Evolutionary conservation across 2,113 vertebrate genomes (phyloP).

Genomic region (Rousettus leschenaultii): DNA sequence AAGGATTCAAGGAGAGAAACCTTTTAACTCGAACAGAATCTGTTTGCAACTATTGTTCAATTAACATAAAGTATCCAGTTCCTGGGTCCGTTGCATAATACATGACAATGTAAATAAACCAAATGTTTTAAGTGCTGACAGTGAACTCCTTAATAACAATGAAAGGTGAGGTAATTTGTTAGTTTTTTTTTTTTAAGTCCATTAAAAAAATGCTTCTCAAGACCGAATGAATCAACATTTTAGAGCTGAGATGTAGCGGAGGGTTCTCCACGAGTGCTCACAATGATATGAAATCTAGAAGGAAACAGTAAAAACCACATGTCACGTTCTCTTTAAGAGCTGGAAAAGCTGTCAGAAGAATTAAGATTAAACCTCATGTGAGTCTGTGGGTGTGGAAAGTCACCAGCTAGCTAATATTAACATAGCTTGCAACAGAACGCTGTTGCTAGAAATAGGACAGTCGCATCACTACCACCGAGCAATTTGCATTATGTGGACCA

Average conservation of each 20-base stretch:
- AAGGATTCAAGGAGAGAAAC: constrained; percentile 44
- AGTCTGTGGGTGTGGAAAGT: constrained; percentile 57
- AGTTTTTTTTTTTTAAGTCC: constrained; percentile 55
- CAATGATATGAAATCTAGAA: constrained; percentile 48
- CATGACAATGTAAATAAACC: constrained; percentile 33
- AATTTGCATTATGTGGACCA: constrained; percentile 71
- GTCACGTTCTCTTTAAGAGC: constrained; percentile 72
- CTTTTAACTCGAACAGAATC: constrained; percentile 61
- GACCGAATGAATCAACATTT: constrained; percentile 71
- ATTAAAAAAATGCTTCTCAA: constrained; percentile 67
- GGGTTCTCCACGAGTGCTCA: neutral
- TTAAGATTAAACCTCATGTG: constrained; percentile 64
- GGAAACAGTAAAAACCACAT: constrained; percentile 52
- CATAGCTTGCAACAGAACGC: constrained; percentile 66
- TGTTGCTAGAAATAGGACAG: constrained; percentile 71
- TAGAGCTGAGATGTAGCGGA: neutral
- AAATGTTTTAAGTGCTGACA: constrained; percentile 25
- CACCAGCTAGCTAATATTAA: constrained; percentile 66
- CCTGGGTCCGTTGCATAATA: constrained; percentile 60
- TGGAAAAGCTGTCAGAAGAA: constrained; percentile 67
- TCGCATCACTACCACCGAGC: constrained; percentile 41
- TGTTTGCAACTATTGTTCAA: constrained; percentile 64
- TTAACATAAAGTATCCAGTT: constrained; percentile 46
- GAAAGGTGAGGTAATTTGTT: constrained; percentile 60
- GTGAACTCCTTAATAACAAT: constrained; percentile 52